Percentiles rank a stretch among this genome's conserved stretches.
phyloP scores from a whole-genome alignment of 2,113 vertebrate species.

The Bubo scandiacus region DNA sequence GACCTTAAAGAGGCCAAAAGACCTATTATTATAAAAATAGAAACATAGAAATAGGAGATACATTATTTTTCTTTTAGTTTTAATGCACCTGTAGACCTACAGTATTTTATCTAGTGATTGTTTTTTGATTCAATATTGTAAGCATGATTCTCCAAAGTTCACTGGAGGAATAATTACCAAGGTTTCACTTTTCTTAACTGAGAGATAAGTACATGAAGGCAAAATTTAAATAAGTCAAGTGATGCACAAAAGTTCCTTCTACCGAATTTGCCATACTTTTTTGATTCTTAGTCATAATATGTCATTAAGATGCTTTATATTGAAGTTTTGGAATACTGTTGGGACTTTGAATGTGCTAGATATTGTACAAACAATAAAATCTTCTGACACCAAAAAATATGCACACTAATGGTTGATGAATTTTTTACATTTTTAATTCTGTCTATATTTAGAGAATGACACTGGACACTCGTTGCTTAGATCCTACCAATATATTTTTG shows the following conservation, averaged over 20 bases:
- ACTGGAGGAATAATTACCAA: neutral
- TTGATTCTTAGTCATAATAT: neutral
- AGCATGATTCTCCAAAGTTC: neutral
- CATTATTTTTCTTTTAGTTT: neutral
- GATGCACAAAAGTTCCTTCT: neutral
- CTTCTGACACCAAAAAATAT: neutral
- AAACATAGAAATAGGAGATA: neutral
- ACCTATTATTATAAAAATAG: neutral
- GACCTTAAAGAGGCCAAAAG: neutral
- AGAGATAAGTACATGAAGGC: neutral
- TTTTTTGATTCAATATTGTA: neutral
- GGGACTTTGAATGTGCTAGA: neutral
- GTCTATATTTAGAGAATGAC: neutral
- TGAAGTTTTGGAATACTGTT: neutral
- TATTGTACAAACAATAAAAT: neutral
- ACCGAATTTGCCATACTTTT: neutral
- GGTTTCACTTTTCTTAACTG: neutral
- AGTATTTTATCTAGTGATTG: neutral
- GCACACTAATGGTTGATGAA: rapidly evolving
- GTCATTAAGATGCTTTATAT: neutral
- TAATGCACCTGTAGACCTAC: neutral
- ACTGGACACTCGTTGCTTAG: neutral
- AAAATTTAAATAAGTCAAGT: neutral
- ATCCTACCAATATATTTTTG: neutral
- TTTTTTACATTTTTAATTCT: neutral